Conservation (phyloP, 1,140 invertebrate species). For the Orius laevigatus region DNA sequence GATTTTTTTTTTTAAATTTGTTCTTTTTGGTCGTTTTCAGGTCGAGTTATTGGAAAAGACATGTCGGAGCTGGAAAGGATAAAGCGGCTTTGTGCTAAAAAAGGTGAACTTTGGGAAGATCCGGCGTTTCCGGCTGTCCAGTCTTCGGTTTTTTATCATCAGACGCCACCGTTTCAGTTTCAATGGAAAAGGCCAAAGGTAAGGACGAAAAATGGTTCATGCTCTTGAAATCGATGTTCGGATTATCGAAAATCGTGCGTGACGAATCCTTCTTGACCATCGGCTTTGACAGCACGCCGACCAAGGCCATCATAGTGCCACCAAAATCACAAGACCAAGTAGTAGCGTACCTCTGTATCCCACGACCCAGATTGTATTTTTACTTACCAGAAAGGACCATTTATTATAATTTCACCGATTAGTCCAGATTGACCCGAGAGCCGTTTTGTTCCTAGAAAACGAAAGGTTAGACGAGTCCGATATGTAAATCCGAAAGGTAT, state of each 20-base stretch:
- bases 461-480: no score
- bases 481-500: no score
- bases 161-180: slow-evolving; percentile 81
- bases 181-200: slow-evolving; percentile 83
- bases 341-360: neutral
- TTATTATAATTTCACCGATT: no score
- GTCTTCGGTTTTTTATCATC: slow-evolving; percentile 80
- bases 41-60: neutral
- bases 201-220: slow-evolving; percentile 22
- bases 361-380: no score
- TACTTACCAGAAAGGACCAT: no score
- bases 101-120: slow-evolving; percentile 77
- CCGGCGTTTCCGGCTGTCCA: slow-evolving; percentile 77
- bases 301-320: neutral
- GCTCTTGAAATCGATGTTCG: neutral
- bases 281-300: neutral
- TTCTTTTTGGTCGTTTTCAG: no score
- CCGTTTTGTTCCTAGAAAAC: no score
- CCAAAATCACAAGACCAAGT: neutral
- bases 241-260: no score
- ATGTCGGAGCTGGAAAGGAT: slow-evolving; percentile 69
- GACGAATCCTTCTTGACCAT: neutral
- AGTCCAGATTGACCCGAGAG: no score
- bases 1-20: no score
- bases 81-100: slow-evolving; percentile 57